A percentile compares a stretch with the other conserved stretches of the same genome.
phyloP scores from a whole-genome alignment of 1,140 invertebrate genomes.

The Cydia amplana region DNA sequence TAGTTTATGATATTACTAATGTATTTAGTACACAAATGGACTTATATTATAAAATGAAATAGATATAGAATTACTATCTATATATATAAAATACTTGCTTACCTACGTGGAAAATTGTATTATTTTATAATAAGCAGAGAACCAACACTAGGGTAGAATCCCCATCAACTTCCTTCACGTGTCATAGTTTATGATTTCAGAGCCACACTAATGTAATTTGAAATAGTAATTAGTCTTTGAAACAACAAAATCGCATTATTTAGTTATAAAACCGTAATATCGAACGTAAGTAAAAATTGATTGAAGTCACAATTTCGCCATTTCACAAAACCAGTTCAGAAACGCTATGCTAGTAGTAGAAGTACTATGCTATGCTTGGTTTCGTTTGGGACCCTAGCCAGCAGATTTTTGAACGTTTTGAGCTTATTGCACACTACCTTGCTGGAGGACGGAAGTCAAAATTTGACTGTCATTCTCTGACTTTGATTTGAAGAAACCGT shows the following conservation, averaged over 20 bases:
- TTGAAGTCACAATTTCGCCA: slow-evolving; percentile 70
- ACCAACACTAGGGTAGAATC: slow-evolving; percentile 50
- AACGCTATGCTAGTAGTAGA: too few species aligned
- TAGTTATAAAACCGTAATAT: slow-evolving; percentile 55
- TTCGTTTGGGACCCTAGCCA: neutral
- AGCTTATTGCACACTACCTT: neutral
- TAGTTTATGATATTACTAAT: slow-evolving; percentile 34
- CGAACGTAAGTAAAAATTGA: slow-evolving; percentile 57
- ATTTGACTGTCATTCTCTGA: too few species aligned
- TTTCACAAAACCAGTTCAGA: slow-evolving; percentile 65
- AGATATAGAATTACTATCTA: neutral
- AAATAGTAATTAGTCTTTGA: slow-evolving; percentile 46
- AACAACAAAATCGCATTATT: slow-evolving; percentile 56
- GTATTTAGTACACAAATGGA: neutral
- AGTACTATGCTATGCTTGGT: neutral
- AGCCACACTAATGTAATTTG: slow-evolving; percentile 44
- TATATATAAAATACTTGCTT: slow-evolving; percentile 36
- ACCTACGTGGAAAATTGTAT: slow-evolving; percentile 48
- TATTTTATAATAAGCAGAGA: slow-evolving; percentile 45
- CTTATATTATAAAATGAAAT: neutral
- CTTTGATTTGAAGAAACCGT: too few species aligned
- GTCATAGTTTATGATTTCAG: slow-evolving; percentile 48
- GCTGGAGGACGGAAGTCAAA: too few species aligned
- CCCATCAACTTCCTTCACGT: slow-evolving; percentile 51
- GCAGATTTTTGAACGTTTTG: slow-evolving; percentile 9